Conservation (phyloP, 1,140 invertebrate genomes). For the Diuraphis noxia region DNA sequence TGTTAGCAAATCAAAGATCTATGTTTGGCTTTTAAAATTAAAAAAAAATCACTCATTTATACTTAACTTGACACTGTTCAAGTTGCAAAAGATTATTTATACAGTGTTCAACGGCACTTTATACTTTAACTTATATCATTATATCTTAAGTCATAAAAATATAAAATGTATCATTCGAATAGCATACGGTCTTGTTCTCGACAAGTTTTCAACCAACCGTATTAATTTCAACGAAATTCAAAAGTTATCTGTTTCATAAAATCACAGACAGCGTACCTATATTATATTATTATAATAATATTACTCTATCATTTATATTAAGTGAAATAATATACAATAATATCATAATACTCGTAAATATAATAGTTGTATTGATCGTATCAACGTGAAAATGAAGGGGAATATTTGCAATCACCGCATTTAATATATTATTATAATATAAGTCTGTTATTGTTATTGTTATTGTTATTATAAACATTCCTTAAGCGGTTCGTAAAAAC, state of each 20-base stretch:
- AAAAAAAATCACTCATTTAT: no score
- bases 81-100: background rate
- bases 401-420: background rate
- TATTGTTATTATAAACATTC: background rate
- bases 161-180: background rate
- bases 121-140: background rate
- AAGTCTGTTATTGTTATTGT: background rate
- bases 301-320: background rate
- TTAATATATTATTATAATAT: background rate
- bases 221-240: background rate
- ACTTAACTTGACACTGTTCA: no score
- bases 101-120: background rate
- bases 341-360: no score
- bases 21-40: no score
- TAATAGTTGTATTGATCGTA: no score
- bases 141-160: background rate
- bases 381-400: no score
- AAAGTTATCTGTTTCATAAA: background rate
- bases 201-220: background rate
- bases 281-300: background rate
- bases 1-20: no score
- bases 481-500: background rate
- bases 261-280: background rate
- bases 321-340: no score
- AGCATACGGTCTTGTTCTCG: background rate